A percentile compares a stretch with the other conserved stretches of the same genome.
Evolutionary conservation across 2,113 vertebrate genomes (phyloP).

Genomic region (Nannospalax galili): DNA sequence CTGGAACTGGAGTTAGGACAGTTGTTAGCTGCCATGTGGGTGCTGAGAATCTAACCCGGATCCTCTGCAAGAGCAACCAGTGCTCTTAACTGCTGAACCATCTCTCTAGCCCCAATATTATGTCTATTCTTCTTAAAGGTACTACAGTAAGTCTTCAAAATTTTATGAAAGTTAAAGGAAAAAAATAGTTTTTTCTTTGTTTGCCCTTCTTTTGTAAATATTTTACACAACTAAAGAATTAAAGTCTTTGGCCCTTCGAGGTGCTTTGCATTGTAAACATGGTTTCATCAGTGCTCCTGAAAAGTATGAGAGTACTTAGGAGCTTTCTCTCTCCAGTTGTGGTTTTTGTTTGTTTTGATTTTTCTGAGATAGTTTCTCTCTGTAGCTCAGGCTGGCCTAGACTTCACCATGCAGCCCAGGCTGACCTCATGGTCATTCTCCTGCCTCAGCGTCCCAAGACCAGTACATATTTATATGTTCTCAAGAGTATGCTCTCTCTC

Average conservation of each 20-base stretch:
- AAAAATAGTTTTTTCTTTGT: not conserved
- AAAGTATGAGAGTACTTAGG: not conserved
- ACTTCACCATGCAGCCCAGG: not conserved
- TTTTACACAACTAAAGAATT: slow-evolving; percentile 31
- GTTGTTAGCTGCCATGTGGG: no score
- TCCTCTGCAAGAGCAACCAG: no score
- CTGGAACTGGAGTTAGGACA: no score
- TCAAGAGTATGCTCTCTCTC: not conserved
- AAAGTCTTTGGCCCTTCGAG: not conserved
- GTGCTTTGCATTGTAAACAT: slow-evolving; percentile 15
- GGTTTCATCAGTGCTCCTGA: not conserved
- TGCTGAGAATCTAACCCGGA: no score
- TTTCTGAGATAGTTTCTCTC: not conserved
- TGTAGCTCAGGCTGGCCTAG: not conserved
- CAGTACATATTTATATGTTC: not conserved
- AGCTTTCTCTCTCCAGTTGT: not conserved
- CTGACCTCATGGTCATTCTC: no score
- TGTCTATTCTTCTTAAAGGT: slow-evolving; percentile 8
- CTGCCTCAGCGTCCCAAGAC: not conserved
- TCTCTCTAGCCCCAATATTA: no score
- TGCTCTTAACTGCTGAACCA: no score
- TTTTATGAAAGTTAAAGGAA: slow-evolving; percentile 9
- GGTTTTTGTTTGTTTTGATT: not conserved
- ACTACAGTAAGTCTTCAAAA: not conserved
- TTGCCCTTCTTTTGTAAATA: not conserved